phyloP scores from a whole-genome alignment of 2,797 vertebrate species.

The Coregonus sp. region DNA sequence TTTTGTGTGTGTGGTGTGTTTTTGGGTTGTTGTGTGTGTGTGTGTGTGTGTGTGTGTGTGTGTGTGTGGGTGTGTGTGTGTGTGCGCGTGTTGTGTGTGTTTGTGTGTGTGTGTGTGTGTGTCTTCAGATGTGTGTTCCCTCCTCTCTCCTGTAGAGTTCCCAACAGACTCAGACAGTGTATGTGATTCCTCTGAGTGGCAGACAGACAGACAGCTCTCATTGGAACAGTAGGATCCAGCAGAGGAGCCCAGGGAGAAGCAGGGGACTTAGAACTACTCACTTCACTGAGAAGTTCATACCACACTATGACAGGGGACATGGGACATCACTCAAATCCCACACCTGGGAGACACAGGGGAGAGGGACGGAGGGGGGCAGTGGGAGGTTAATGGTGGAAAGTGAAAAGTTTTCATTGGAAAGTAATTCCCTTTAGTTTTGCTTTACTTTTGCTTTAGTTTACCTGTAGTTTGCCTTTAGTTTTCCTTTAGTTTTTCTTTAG shows the following conservation, averaged over 20 bases:
- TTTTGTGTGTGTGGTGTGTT: neutral
- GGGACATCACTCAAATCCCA: constrained; percentile 45
- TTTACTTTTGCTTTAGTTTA: too few species aligned
- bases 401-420: neutral
- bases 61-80: too few species aligned
- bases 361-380: neutral
- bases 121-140: neutral
- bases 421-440: neutral
- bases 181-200: too few species aligned
- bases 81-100: too few species aligned
- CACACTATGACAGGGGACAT: constrained; percentile 22
- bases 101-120: too few species aligned
- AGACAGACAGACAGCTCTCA: neutral
- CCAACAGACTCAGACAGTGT: neutral
- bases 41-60: too few species aligned
- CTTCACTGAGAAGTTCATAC: constrained; percentile 1
- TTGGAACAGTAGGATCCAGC: too few species aligned
- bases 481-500: neutral
- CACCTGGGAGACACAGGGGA: neutral
- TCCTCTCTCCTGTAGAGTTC: neutral
- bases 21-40: too few species aligned
- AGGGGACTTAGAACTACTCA: constrained; percentile 4
- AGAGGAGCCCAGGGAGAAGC: neutral
- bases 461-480: too few species aligned
- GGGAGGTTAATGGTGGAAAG: neutral